Evolutionary conservation across 2,797 vertebrate genomes (phyloP).

Genomic region (Petrocephalus sullivani): DNA sequence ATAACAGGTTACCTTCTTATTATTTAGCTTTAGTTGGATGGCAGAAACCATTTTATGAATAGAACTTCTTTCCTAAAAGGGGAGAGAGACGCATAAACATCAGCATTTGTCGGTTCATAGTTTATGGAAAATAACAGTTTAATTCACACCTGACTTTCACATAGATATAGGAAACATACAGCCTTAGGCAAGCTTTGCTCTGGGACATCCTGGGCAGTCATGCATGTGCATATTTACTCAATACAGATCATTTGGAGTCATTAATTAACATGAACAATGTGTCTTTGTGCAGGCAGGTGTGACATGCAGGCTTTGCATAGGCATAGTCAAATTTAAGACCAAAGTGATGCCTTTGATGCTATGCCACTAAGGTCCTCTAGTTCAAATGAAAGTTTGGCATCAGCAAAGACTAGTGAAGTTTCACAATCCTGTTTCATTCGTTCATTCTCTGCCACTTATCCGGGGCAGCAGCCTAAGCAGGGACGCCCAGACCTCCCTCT

Average conservation of each 20-base stretch:
- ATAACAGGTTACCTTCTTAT: neutral
- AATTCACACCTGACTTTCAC: neutral
- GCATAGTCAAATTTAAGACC: neutral
- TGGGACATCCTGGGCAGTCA: neutral
- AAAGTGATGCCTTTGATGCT: neutral
- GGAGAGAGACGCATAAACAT: neutral
- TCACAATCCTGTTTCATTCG: neutral
- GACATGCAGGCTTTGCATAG: neutral
- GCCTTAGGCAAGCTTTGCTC: neutral
- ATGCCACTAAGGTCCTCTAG: neutral
- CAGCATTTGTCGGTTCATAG: neutral
- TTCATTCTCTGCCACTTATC: neutral
- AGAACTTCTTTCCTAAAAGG: conserved; percentile 19
- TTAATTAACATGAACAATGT: neutral
- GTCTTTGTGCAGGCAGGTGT: neutral
- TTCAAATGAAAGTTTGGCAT: neutral
- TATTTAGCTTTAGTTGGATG: conserved; percentile 3
- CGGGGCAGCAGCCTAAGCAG: neutral
- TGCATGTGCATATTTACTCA: neutral
- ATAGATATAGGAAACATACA: conserved; percentile 1
- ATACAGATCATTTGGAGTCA: neutral
- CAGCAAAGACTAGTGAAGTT: neutral
- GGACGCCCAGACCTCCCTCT: neutral
- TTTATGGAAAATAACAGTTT: neutral
- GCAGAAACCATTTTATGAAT: conserved; percentile 34